Conservation (phyloP, 2,113 vertebrate species). For the Donacobius atricapilla region DNA sequence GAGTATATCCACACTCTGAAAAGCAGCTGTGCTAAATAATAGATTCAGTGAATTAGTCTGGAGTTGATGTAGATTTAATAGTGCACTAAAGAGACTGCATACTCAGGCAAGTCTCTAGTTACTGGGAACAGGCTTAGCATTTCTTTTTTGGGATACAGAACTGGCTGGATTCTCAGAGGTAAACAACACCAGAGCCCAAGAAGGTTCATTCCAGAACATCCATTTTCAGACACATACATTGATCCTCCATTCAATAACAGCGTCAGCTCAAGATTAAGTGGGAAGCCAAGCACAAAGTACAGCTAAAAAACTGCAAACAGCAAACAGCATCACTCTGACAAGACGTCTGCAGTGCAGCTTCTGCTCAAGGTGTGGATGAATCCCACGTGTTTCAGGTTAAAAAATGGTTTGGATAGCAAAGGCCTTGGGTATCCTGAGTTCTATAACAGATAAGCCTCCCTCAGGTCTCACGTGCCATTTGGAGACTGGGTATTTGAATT, state of each 20-base stretch:
- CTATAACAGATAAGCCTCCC: neutral
- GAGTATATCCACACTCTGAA: neutral
- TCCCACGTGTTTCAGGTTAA: neutral
- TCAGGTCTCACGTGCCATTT: neutral
- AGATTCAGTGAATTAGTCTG: neutral
- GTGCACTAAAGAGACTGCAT: neutral
- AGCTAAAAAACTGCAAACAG: neutral
- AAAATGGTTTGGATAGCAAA: neutral
- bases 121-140: neutral
- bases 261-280: neutral
- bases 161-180: neutral
- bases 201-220: neutral
- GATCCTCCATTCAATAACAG: neutral
- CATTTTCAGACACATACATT: neutral
- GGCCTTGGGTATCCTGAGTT: rapidly evolving
- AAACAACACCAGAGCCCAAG: neutral
- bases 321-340: neutral
- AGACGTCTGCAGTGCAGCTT: neutral
- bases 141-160: neutral
- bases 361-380: neutral
- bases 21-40: neutral
- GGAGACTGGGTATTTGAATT: neutral
- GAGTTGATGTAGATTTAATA: neutral
- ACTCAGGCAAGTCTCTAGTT: neutral
- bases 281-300: neutral